These are phyloP conservation scores for Axea sp. DNA, from an alignment of 2,888 invertebrate genomes.

Conservation along the genomic window DNA sequence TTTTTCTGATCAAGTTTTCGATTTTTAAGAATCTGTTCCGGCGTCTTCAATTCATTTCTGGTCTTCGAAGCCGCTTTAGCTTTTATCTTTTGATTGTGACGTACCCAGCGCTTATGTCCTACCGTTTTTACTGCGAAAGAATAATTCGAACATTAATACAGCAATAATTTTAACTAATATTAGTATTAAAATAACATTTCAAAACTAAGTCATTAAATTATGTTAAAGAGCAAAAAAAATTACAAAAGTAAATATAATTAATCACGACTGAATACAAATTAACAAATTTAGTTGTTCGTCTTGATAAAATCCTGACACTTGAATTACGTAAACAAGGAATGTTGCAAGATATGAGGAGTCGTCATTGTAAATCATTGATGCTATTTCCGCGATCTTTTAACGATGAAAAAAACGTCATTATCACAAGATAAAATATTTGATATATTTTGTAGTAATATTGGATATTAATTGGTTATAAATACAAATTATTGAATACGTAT, in stretches of 20 bases:
- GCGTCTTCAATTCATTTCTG: conserved; percentile 79
- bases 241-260: conserved; percentile 1
- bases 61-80: conserved; percentile 79
- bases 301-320: conserved; percentile 16
- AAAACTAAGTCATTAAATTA: too few species aligned
- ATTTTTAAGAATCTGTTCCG: conserved; percentile 89
- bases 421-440: conserved; percentile 7
- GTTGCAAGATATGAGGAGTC: conserved; percentile 6
- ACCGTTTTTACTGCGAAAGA: conserved; percentile 74
- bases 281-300: conserved; percentile 16
- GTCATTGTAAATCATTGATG: conserved; percentile 39
- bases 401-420: conserved; percentile 33
- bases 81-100: conserved; percentile 87
- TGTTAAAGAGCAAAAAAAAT: too few species aligned
- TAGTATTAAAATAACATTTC: too few species aligned
- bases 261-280: conserved; percentile 3
- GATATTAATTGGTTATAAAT: background rate
- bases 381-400: conserved; percentile 39
- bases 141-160: too few species aligned
- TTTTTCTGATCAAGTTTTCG: conserved; percentile 81
- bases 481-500: background rate
- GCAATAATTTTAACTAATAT: too few species aligned
- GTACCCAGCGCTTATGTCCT: conserved; percentile 87
- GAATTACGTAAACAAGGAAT: conserved; percentile 46
- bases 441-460: conserved; percentile 5